Conservation (phyloP, 2,888 invertebrate species). For the Cinara cedri region DNA sequence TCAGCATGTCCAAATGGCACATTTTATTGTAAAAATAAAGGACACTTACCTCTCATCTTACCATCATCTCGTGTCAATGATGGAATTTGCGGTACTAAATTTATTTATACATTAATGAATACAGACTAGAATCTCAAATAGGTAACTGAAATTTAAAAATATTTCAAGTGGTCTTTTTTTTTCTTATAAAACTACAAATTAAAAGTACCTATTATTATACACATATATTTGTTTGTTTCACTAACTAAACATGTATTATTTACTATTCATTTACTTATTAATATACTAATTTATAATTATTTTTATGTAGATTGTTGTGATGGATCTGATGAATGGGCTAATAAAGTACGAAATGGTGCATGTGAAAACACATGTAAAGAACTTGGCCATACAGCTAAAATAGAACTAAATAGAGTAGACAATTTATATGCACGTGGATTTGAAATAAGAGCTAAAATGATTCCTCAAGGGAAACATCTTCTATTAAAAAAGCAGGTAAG, state of each 20-base stretch:
- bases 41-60: conserved; percentile 76
- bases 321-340: conserved; percentile 82
- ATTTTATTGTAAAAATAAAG: conserved; percentile 87
- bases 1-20: conserved; percentile 83
- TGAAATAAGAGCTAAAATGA: conserved; percentile 75
- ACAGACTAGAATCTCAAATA: neutral
- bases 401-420: conserved; percentile 74
- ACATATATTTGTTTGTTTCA: neutral
- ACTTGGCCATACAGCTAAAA: conserved; percentile 76
- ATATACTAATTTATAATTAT: neutral
- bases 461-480: conserved; percentile 75
- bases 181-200: neutral
- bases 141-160: too few relatives aligned
- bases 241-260: neutral
- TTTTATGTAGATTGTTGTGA: conserved; percentile 79
- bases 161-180: too few relatives aligned
- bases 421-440: conserved; percentile 81
- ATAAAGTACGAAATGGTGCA: conserved; percentile 59
- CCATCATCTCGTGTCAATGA: conserved; percentile 88
- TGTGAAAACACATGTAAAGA: conserved; percentile 84
- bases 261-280: neutral
- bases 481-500: conserved; percentile 72
- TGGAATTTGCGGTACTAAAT: conserved; percentile 77
- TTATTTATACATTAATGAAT: neutral
- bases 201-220: neutral